Percentiles rank a stretch among this genome's conserved stretches.
Evolutionary conservation across 1,140 invertebrate species (phyloP).

Genomic region (Dendroctonus valens): DNA sequence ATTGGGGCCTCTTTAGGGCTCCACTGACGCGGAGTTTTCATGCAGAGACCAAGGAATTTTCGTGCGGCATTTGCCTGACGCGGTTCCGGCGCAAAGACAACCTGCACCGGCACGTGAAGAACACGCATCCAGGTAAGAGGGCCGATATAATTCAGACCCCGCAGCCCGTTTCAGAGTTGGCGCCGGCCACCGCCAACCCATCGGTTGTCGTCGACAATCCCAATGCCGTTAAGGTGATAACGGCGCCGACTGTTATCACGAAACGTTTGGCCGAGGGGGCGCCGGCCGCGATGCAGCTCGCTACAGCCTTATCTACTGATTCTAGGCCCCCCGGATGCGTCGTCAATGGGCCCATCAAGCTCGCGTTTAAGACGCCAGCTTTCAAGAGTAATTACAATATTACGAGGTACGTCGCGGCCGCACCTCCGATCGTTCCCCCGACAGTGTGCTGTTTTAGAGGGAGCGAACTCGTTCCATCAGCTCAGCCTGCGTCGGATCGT

Average conservation of each 20-base stretch:
- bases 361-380: slow-evolving; percentile 49
- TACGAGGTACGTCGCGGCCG: slow-evolving; percentile 37
- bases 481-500: slow-evolving; percentile 34
- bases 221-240: slow-evolving; percentile 49
- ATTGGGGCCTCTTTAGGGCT: not conserved
- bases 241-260: slow-evolving; percentile 37
- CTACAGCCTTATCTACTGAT: slow-evolving; percentile 36
- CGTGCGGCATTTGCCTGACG: slow-evolving; percentile 59
- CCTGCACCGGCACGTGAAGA: slow-evolving; percentile 61
- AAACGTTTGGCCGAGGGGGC: slow-evolving; percentile 24
- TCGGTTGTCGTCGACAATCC: slow-evolving; percentile 43
- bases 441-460: slow-evolving; percentile 28
- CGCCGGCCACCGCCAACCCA: slow-evolving; percentile 5
- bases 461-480: slow-evolving; percentile 34
- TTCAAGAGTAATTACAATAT: slow-evolving; percentile 50
- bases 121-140: slow-evolving; percentile 58
- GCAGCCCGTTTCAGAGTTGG: slow-evolving; percentile 22
- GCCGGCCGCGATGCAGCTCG: slow-evolving; percentile 19
- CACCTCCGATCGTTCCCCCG: not conserved
- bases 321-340: slow-evolving; percentile 37
- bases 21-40: not conserved
- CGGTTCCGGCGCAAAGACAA: slow-evolving; percentile 64
- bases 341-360: slow-evolving; percentile 48
- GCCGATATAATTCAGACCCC: slow-evolving; percentile 35
- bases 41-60: slow-evolving; percentile 56